phyloP scores from a whole-genome alignment of 2,888 invertebrate species.

The Mimas tiliae region DNA sequence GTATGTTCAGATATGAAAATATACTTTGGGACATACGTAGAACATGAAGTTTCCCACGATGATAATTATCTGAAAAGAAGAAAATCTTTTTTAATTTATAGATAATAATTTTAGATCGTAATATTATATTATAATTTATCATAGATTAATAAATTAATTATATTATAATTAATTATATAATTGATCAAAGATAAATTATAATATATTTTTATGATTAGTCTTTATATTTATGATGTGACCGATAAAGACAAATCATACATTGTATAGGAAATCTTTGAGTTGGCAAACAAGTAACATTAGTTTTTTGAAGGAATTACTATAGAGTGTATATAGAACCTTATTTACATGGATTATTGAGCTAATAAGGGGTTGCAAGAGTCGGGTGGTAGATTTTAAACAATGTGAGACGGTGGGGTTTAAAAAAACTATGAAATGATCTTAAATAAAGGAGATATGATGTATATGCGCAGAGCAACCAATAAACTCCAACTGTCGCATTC shows the following conservation, averaged over 20 bases:
- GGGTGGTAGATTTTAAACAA: not conserved
- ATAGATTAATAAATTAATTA: no score
- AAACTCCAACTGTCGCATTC: no score
- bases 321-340: not conserved
- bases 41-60: constrained; percentile 44
- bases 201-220: no score
- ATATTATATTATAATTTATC: no score
- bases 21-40: constrained; percentile 54
- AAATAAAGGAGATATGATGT: no score
- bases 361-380: constrained; percentile 9
- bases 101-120: not conserved
- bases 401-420: not conserved
- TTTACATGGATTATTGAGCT: constrained; percentile 9
- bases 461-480: no score
- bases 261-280: not conserved
- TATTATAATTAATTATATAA: no score
- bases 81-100: constrained; percentile 34
- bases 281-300: no score
- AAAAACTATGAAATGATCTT: not conserved
- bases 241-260: not conserved
- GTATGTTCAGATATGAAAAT: constrained; percentile 49
- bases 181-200: no score
- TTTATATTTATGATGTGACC: no score
- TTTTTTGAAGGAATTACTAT: not conserved
- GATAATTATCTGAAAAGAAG: constrained; percentile 65